phyloP scores from a whole-genome alignment of 2,888 invertebrate genomes.

The Epinotia bilunana region DNA sequence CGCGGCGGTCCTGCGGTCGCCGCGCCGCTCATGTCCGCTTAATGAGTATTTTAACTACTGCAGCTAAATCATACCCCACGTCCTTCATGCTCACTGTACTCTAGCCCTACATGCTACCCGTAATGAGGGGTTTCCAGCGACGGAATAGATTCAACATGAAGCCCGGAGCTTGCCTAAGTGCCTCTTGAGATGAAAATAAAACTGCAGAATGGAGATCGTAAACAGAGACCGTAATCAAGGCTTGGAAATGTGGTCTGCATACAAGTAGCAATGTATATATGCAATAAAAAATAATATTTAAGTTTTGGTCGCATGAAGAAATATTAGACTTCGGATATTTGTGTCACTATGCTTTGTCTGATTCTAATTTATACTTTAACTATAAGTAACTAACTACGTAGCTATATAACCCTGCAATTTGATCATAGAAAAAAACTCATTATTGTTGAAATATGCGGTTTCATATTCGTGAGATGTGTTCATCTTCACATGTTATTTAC shows the following conservation, averaged over 20 bases:
- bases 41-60: slow-evolving; percentile 79
- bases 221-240: slow-evolving; percentile 40
- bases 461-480: too few relatives aligned
- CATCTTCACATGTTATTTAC: too few relatives aligned
- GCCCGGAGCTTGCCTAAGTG: slow-evolving; percentile 40
- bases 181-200: slow-evolving; percentile 38
- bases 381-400: too few relatives aligned
- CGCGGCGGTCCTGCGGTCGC: slow-evolving; percentile 63
- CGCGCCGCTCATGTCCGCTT: slow-evolving; percentile 63
- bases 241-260: slow-evolving; percentile 5
- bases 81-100: slow-evolving; percentile 54
- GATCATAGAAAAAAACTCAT: too few relatives aligned
- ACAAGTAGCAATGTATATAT: slow-evolving; percentile 18
- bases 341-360: too few relatives aligned
- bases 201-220: slow-evolving; percentile 34
- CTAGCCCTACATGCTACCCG: slow-evolving; percentile 41
- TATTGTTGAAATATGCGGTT: too few relatives aligned
- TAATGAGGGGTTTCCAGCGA: slow-evolving; percentile 42
- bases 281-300: slow-evolving; percentile 21
- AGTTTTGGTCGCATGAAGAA: slow-evolving; percentile 15
- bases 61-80: slow-evolving; percentile 72
- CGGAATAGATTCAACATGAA: slow-evolving; percentile 44
- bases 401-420: too few relatives aligned
- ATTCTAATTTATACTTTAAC: too few relatives aligned
- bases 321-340: background rate